Evolutionary conservation across 2,888 invertebrate species (phyloP), one percentile per base, ranked within the genome.

Genomic region (Drosophila siamana): DNA sequence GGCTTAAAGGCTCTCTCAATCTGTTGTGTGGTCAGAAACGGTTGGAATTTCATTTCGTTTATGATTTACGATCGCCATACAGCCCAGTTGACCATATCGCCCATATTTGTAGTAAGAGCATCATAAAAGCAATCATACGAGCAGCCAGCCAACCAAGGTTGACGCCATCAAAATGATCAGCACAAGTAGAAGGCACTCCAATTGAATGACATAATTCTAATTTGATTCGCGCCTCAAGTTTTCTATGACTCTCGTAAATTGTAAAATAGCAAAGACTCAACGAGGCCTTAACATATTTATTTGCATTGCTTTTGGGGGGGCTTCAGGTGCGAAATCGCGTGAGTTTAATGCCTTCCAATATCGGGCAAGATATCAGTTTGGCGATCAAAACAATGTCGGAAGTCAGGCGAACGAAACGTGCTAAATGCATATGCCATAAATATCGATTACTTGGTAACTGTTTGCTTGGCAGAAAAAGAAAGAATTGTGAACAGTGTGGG

Each of bases 361-460:
- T 72, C 64, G 64, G 4, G 8, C 24, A 30, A 15, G 54, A 51
- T 72, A 72, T 57, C 65, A 57, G 36, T 16, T 15, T 40, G 11
- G 15, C 36, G 15, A 2, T 19, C 19, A 41, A 52, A 43, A 26
- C 46, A 40, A 22, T 4, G 33, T 13, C 6, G 16, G 24, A 30
- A 55, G 57, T 55, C 65, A 71, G 44, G 65, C 38, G 78, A 8
- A 48, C 13, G n/a, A 76, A 73, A 73, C 73, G 73, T 73, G 77
- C 59, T 19, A 19, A 63, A 36, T 8, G n/a, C 24, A 30, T 15
- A 33, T 52, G 51, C 40, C 28, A 60, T 71, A 64, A 63, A 63
- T 16, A 0, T 15, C 11, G 13, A 61, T 50, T 52, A 15, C 28
- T n/a, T 36, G 24, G 41, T 19, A 44, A 57, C 44, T 33, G 46